Base-by-base conservation (phyloP, 1,140 invertebrate species). In the Brachionus sp. region DNA sequence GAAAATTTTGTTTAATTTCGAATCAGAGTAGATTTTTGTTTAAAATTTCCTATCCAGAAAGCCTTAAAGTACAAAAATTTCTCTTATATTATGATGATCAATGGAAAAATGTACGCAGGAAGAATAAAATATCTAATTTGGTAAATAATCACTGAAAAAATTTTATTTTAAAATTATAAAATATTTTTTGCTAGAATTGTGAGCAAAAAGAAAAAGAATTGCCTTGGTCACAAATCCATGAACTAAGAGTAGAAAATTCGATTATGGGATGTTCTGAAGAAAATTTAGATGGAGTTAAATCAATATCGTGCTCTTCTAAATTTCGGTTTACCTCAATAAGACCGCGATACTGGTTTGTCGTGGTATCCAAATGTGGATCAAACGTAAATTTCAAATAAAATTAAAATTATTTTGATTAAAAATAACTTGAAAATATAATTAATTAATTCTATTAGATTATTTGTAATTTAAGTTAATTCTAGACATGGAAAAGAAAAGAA, bases 1-100 rank as follows among this genome's bases (percentile, higher is more conserved):
- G 77, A 80, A 80, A 80, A 44, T 80, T 80, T 37, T 80, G 77
- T 37, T 80, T 80, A 62, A 64, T 80, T 13, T 80, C 77, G 3
- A 23, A 66, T 19, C 4, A 62, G 1, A 80, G 77, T 13, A 7
- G 25, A n/a, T 80, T 80, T 66, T 33, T n/a, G 5, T 80, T 12
- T 19, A 42, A 80, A 10, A 10, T 80, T 35, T 62, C 77, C 6
- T 80, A 80, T 35, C 77, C 77, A 35, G 62, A 80, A 25, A 44
- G 16, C 16, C 29, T 62, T 62, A 42, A 39, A 80, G 25, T 62
- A 19, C 77, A 57, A 39, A 80, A 80, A 33, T 62, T 80, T n/a
- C 50, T 80, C 9, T 16, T 80, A 10, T 80, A 80, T 23, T 80
- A 62, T 80, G 77, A 80, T 37, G 39, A 80, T 80, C 77, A 80